Conservation (phyloP, 2,797 vertebrate genomes). For the Neostethus bicornis region DNA sequence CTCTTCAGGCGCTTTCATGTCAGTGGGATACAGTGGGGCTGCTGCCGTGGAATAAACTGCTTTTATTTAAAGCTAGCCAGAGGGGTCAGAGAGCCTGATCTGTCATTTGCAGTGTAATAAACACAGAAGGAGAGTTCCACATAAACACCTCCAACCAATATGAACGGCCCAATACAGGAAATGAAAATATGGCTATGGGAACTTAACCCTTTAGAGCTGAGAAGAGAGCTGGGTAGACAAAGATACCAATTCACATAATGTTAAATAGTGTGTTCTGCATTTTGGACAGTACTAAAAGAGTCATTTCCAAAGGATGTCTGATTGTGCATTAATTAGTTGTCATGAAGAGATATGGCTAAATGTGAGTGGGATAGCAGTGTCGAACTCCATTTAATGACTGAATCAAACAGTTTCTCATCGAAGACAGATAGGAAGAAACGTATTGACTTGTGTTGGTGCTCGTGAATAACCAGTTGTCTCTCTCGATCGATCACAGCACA, state of each 20-base stretch:
- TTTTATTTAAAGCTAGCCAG: constrained; percentile 83
- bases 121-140: constrained; percentile 80
- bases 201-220: constrained; percentile 72
- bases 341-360: constrained; percentile 72
- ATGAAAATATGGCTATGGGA: constrained; percentile 80
- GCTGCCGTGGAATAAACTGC: constrained; percentile 77
- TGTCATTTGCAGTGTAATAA: constrained; percentile 84
- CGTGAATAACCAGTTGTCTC: constrained; percentile 82
- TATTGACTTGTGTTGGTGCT: constrained; percentile 72
- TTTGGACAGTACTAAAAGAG: constrained; percentile 55
- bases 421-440: constrained; percentile 66
- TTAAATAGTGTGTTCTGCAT: constrained; percentile 41
- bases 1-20: constrained; percentile 73
- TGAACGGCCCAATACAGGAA: constrained; percentile 82
- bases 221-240: constrained; percentile 4
- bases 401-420: constrained; percentile 73
- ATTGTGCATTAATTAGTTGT: constrained; percentile 81
- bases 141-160: constrained; percentile 80
- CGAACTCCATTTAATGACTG: constrained; percentile 75
- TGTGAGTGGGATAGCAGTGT: constrained; percentile 57
- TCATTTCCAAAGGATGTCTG: constrained; percentile 60
- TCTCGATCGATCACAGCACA: constrained; percentile 77
- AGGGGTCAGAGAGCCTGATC: constrained; percentile 81
- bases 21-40: constrained; percentile 66
- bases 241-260: constrained; percentile 6